Evolutionary conservation across 1,140 invertebrate genomes (phyloP), one percentile per base, ranked within the genome.

Genomic region (Tachypleus tridentatus): DNA sequence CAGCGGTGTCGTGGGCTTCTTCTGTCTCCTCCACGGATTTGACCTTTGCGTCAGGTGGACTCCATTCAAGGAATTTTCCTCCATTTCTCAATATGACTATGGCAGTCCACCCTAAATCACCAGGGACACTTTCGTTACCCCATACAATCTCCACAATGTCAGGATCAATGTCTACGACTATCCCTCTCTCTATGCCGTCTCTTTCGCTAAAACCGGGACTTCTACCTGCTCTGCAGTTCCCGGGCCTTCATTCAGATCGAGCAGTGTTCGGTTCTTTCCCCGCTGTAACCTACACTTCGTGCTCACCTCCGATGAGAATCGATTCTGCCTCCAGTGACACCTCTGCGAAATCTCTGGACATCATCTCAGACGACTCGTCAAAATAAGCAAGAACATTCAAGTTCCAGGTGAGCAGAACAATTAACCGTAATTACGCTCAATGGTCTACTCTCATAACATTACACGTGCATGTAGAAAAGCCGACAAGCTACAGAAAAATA

Each of bases 261-360:
- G 49, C 58, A 63, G 49, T 62, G 48, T 50, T 54, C 57, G 3
- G 50, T 61, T n/a, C 54, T 57, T 51, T 61, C 62, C 49, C 29
- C 29, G 29, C 29, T 29, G 29, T 29, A 29, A 29, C 29, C 29
- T 29, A 29, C 29, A n/a, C 51, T 3, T 51, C 48, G 9, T n/a
- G 61, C 48, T 63, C 60, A n/a, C 66, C 66, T 4, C 70, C 70
- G 5, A 57, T 67, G 4, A 66, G 70, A 29, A 67, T 69, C 0
- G 70, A 71, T 58, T 71, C 70, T 5, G 67, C 64, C 4, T 69
- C 68, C 11, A 71, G 70, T 62, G 68, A 71, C 29, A 29, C 29
- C 29, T 29, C 29, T 29, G 29, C 29, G 48, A 67, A 69, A 62
- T 71, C 67, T 53, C 59, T 71, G 52, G 67, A 71, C 52, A 65